Evolutionary conservation across 2,888 invertebrate genomes (phyloP).

Genomic region (Crossocerus cetratus): DNA sequence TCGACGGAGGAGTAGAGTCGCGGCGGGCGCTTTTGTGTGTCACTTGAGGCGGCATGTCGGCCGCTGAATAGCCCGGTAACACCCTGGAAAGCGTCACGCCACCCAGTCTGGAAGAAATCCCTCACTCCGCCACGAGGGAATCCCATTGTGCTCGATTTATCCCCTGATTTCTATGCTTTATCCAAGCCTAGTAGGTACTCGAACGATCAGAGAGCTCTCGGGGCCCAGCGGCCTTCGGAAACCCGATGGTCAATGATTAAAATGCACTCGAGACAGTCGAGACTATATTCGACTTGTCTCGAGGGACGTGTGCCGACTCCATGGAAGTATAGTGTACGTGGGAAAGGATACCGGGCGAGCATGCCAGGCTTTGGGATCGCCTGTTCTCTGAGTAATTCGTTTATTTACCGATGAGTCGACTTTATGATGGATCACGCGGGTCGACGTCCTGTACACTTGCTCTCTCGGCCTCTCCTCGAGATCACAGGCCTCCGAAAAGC

Average conservation of each 20-base stretch:
- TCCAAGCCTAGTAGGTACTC: background rate
- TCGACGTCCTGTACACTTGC: slow-evolving; percentile 5
- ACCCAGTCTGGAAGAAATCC: slow-evolving; percentile 47
- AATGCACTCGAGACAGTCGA: too few relatives aligned
- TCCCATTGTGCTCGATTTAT: slow-evolving; percentile 8
- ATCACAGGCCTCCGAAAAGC: slow-evolving; percentile 22
- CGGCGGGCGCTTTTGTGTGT: slow-evolving; percentile 64
- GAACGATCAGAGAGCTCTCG: too few relatives aligned
- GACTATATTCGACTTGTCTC: too few relatives aligned
- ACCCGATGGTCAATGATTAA: too few relatives aligned
- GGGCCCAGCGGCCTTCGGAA: too few relatives aligned
- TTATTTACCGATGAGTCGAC: slow-evolving; percentile 4
- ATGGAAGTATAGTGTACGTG: too few relatives aligned
- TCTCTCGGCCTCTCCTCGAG: background rate
- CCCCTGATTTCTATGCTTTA: background rate
- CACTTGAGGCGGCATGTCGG: slow-evolving; percentile 65
- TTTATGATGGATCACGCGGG: slow-evolving; percentile 17
- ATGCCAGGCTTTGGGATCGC: too few relatives aligned
- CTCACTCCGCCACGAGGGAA: slow-evolving; percentile 22
- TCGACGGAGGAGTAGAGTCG: slow-evolving; percentile 51
- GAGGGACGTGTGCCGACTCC: too few relatives aligned
- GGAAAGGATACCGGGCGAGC: too few relatives aligned
- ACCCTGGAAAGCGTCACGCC: slow-evolving; percentile 51
- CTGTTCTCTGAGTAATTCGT: background rate
- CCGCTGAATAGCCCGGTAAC: slow-evolving; percentile 60